phyloP scores from a whole-genome alignment of 2,888 invertebrate species.

The Andrena bicolor region DNA sequence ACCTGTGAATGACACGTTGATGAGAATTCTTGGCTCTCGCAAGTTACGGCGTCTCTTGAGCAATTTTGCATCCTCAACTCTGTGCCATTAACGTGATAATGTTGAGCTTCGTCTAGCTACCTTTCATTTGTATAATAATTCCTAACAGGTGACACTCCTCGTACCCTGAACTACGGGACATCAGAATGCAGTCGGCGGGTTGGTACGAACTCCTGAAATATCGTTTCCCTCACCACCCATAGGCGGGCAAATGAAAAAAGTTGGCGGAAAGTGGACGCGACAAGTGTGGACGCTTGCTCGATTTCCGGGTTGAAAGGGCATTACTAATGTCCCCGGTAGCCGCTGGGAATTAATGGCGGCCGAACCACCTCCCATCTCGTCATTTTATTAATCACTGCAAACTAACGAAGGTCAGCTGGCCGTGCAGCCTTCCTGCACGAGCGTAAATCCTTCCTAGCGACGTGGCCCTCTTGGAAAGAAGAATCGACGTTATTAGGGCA shows the following conservation, averaged over 20 bases:
- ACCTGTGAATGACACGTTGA: no score
- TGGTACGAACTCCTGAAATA: conserved; percentile 3
- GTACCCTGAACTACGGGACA: no score
- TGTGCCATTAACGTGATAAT: no score
- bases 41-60: no score
- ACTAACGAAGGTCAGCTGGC: conserved; percentile 65
- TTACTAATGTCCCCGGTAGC: conserved; percentile 65
- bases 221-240: background rate
- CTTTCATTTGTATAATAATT: no score
- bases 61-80: no score
- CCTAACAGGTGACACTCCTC: no score
- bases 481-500: conserved; percentile 46
- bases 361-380: conserved; percentile 65
- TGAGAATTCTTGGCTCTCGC: no score
- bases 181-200: background rate
- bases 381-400: conserved; percentile 79
- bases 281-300: conserved; percentile 12
- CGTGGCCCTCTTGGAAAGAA: conserved; percentile 22
- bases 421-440: conserved; percentile 31
- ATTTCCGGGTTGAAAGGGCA: conserved; percentile 56
- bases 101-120: no score
- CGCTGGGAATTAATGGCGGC: conserved; percentile 74
- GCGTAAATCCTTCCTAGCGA: conserved; percentile 71
- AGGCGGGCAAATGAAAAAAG: conserved; percentile 3
- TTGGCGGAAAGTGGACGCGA: conserved; percentile 9